Percentiles rank a stretch among this genome's conserved stretches.
Evolutionary conservation across 23 tunicate genomes (phyloP).

Genomic region (Phallusia fumigata): DNA sequence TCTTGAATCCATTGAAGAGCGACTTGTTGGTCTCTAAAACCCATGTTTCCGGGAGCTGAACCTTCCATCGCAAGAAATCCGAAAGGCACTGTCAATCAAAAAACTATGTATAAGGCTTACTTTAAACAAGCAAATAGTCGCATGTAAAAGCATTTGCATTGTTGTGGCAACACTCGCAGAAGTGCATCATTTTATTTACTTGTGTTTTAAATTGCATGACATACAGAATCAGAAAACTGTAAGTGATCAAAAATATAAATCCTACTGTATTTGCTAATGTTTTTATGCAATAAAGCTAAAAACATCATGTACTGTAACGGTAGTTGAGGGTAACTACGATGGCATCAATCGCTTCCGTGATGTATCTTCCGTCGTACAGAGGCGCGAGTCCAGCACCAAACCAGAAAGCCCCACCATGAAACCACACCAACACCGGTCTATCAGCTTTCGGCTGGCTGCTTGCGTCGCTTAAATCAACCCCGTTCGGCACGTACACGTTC

Average conservation of each 20-base stretch:
- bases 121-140: no score
- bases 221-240: no score
- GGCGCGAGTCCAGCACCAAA: slow-evolving; percentile 63
- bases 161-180: no score
- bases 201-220: no score
- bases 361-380: slow-evolving; percentile 51
- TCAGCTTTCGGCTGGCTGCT: slow-evolving; percentile 33
- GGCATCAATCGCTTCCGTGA: slow-evolving; percentile 43
- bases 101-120: no score
- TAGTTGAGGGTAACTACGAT: slow-evolving; percentile 63
- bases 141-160: no score
- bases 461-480: slow-evolving; percentile 41
- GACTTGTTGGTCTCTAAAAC: slow-evolving; percentile 59
- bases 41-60: slow-evolving; percentile 81
- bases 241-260: no score
- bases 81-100: slow-evolving; percentile 48
- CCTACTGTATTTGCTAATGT: no score
- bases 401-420: slow-evolving; percentile 81
- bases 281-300: neutral
- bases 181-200: no score
- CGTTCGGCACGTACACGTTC: slow-evolving; percentile 62
- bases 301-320: slow-evolving; percentile 36
- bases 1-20: slow-evolving; percentile 74
- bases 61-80: slow-evolving; percentile 58
- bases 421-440: slow-evolving; percentile 55